A percentile compares a stretch with the other conserved stretches of the same genome.
These are phyloP conservation scores for Amia ocellicauda DNA, from an alignment of 2,113 vertebrate species.

Conservation along the genomic window DNA sequence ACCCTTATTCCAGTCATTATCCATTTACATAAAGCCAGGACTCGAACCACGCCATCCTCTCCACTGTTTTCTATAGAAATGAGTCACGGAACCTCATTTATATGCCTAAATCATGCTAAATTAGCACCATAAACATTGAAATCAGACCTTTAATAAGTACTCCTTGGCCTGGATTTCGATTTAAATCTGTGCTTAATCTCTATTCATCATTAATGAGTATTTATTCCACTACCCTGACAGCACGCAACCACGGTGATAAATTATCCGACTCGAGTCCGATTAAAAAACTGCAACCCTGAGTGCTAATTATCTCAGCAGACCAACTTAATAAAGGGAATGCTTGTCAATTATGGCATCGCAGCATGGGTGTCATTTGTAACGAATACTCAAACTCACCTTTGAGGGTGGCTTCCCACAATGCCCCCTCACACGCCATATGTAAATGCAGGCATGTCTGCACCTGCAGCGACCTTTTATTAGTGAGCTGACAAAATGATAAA, in stretches of 20 bases:
- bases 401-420: slow-evolving; percentile 60
- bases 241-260: slow-evolving; percentile 77
- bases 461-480: slow-evolving; percentile 75
- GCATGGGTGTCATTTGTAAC: slow-evolving; percentile 66
- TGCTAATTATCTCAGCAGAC: slow-evolving; percentile 77
- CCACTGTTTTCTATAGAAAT: too few species aligned
- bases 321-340: slow-evolving; percentile 70
- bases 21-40: too few species aligned
- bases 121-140: slow-evolving; percentile 64
- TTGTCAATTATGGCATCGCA: slow-evolving; percentile 73
- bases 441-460: slow-evolving; percentile 63
- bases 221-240: slow-evolving; percentile 77
- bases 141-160: slow-evolving; percentile 55
- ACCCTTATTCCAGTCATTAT: too few species aligned
- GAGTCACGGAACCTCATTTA: slow-evolving; percentile 52
- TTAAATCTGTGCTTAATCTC: slow-evolving; percentile 71
- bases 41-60: too few species aligned
- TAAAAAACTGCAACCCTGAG: slow-evolving; percentile 72
- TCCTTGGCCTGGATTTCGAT: slow-evolving; percentile 61
- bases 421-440: slow-evolving; percentile 67
- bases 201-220: slow-evolving; percentile 80
- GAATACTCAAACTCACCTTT: slow-evolving; percentile 43
- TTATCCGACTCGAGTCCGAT: slow-evolving; percentile 75
- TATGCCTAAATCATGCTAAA: slow-evolving; percentile 64
- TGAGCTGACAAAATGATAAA: slow-evolving; percentile 77